A percentile compares a stretch with the other conserved stretches of the same genome.
These are phyloP conservation scores for Zeuzera pyrina DNA, from an alignment of 2,888 invertebrate species.

Conservation along the genomic window DNA sequence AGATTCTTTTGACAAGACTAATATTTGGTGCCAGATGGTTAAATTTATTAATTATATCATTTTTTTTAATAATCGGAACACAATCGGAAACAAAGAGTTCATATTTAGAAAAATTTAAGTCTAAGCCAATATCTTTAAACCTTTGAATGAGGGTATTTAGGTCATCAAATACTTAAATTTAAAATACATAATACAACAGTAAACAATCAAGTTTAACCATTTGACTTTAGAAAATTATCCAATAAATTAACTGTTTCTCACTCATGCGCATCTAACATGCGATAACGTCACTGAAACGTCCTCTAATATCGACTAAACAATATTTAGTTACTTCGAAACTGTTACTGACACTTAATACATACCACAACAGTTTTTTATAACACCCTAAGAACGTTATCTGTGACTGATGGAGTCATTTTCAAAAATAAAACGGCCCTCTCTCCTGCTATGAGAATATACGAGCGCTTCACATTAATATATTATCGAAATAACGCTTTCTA, in stretches of 20 bases:
- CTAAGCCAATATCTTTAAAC: too few species aligned
- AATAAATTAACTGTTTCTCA: conserved; percentile 23
- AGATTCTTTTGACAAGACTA: too few species aligned
- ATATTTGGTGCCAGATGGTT: too few species aligned
- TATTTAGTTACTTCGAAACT: conserved; percentile 51
- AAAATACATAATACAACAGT: too few species aligned
- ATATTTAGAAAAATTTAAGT: too few species aligned
- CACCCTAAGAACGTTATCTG: conserved; percentile 50
- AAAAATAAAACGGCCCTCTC: conserved; percentile 63
- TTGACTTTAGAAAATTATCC: too few species aligned
- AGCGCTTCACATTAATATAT: conserved; percentile 59
- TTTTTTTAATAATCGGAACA: too few species aligned
- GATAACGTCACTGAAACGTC: conserved; percentile 40
- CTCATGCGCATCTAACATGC: conserved; percentile 25
- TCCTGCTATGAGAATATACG: conserved; percentile 48
- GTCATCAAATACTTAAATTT: too few species aligned
- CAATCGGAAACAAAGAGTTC: too few species aligned
- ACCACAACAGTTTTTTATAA: conserved; percentile 46
- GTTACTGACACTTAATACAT: conserved; percentile 48
- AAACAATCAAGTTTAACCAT: too few species aligned
- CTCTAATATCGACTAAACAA: conserved; percentile 33
- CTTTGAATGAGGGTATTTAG: too few species aligned
- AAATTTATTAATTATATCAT: too few species aligned
- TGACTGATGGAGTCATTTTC: conserved; percentile 67
- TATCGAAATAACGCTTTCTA: conserved; percentile 54